phyloP scores from a whole-genome alignment of 1,140 invertebrate species.

The Campoletis sonorensis region DNA sequence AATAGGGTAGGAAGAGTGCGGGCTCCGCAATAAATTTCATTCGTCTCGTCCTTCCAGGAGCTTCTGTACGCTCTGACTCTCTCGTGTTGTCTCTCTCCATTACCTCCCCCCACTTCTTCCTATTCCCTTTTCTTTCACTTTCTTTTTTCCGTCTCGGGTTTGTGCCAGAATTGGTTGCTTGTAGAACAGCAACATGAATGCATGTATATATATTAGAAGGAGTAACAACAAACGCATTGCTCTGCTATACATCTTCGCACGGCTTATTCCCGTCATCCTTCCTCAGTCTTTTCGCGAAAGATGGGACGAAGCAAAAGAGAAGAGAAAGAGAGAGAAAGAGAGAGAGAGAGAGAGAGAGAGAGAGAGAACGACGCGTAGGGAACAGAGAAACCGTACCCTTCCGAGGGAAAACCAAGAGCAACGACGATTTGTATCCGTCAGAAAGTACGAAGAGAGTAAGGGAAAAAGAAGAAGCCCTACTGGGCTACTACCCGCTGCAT shows the following conservation, averaged over 20 bases:
- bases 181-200: not conserved
- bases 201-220: not conserved
- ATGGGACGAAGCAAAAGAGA: not conserved
- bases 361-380: no score
- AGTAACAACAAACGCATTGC: constrained; percentile 34
- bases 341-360: not conserved
- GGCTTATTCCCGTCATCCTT: constrained; percentile 12
- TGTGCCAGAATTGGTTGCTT: constrained; percentile 10
- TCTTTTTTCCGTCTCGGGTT: not conserved
- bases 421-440: constrained; percentile 65
- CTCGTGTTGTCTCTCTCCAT: constrained; percentile 13
- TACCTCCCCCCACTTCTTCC: not conserved
- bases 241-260: constrained; percentile 3
- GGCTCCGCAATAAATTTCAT: constrained; percentile 43
- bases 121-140: not conserved
- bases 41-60: constrained; percentile 30
- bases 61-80: not conserved
- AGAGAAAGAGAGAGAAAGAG: not conserved
- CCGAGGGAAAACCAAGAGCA: constrained; percentile 18
- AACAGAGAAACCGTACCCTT: not conserved
- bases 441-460: constrained; percentile 48
- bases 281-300: constrained; percentile 28
- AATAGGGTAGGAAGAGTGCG: constrained; percentile 30
- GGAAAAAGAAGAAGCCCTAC: constrained; percentile 15
- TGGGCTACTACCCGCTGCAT: constrained; percentile 31